Evolutionary conservation across 2,888 invertebrate genomes (phyloP).

Genomic region (Operophtera brumata): DNA sequence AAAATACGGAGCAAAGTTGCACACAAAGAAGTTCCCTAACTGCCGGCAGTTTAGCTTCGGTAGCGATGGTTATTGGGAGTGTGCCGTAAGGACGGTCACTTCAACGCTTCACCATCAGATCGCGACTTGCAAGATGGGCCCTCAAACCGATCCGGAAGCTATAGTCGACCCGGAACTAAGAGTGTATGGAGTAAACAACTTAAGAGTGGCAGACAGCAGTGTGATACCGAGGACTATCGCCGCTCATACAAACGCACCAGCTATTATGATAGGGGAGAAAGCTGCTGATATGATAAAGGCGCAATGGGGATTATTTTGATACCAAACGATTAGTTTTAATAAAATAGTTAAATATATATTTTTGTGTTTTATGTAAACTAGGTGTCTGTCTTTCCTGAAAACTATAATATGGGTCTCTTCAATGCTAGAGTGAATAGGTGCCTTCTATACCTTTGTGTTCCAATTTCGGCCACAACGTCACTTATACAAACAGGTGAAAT

Average conservation of each 20-base stretch:
- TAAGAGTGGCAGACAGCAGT: conserved; percentile 85
- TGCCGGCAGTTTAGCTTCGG: conserved; percentile 77
- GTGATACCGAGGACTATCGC: conserved; percentile 84
- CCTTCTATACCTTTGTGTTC: too few relatives aligned
- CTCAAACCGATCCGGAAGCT: conserved; percentile 75
- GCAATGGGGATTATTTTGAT: conserved; percentile 63
- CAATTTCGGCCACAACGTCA: too few relatives aligned
- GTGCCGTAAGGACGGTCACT: conserved; percentile 80
- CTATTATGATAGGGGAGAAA: conserved; percentile 87
- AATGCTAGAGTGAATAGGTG: too few relatives aligned
- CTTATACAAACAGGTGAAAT: too few relatives aligned
- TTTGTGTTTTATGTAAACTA: neutral
- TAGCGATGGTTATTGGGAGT: conserved; percentile 85
- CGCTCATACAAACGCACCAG: conserved; percentile 84
- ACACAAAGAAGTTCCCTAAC: conserved; percentile 76
- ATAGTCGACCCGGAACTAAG: conserved; percentile 83
- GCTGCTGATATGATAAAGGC: conserved; percentile 83
- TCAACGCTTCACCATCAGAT: conserved; percentile 85
- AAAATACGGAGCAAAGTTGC: conserved; percentile 80
- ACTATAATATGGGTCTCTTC: too few relatives aligned
- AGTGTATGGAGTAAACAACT: conserved; percentile 80
- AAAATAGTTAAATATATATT: neutral
- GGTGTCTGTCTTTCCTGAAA: neutral
- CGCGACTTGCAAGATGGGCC: conserved; percentile 86
- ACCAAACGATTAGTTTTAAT: neutral